Base-by-base conservation (phyloP, 1,140 invertebrate species). In the Epicauta chinensis region DNA sequence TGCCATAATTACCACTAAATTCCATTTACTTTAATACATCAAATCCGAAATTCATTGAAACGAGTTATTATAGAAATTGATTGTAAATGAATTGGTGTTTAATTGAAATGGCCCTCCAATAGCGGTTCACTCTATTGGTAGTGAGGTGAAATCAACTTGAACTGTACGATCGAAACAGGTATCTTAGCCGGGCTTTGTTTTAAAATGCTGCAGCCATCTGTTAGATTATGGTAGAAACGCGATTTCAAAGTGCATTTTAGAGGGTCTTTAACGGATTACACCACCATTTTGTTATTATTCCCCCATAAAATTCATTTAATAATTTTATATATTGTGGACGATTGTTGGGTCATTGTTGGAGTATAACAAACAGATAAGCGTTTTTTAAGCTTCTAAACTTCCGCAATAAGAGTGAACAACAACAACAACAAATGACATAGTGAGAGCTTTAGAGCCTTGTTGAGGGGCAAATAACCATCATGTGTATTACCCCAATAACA, bases 131-230 rank as follows among this genome's bases (percentile, higher is more conserved):
- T 65, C 63, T 65, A 51, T 61, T 54, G 61, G 59, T 57, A 46
- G 45, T 55, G 34, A 45, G 37, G 46, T 23, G 45, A 40, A 62
- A 65, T 56, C 63, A 55, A 53, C 46, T 37, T 45, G 39, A 50
- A 50, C 42, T 13, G 46, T 31, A 58, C 48, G 49, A 51, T 56
- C 44, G 56, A 56, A 60, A 55, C 60, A 64, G 62, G 58, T 62
- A 58, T 53, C 62, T 60, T 49, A 53, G 52, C 48, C n/a, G 45
- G 51, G 44, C 59, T 63, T 56, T 55, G 52, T 61, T 63, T 63
- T 56, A 47, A 57, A 63, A 52, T 55, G 29, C 52, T 59, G 52
- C 55, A 53, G 62, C 63, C 63, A 65, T 65, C 63, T 65, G 43
- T 57, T 55, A 47, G 51, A 37, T 56, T 59, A 37, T n/a, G 16